Percentiles rank a stretch among this genome's conserved stretches.
These are phyloP conservation scores for Thecophora atra DNA, from an alignment of 2,888 invertebrate genomes.

Conservation along the genomic window DNA sequence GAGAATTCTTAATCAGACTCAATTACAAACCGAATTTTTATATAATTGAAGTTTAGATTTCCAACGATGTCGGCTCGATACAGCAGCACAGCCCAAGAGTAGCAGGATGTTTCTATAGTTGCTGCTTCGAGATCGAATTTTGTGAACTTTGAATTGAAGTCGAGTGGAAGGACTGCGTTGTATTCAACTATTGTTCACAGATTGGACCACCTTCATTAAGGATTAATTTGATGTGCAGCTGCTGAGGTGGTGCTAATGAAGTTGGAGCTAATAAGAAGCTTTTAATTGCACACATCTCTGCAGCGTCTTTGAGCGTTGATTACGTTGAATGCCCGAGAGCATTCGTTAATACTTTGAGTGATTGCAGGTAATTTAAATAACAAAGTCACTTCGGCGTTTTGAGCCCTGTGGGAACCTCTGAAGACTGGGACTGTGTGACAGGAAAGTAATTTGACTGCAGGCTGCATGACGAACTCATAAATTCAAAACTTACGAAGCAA, in stretches of 20 bases:
- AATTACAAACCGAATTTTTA: too few relatives aligned
- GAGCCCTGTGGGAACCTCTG: background rate
- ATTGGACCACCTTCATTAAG: background rate
- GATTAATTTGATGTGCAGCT: background rate
- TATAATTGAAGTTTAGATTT: too few relatives aligned
- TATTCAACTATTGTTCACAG: too few relatives aligned
- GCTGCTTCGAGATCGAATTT: background rate
- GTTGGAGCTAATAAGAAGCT: constrained; percentile 13
- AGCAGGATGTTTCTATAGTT: background rate
- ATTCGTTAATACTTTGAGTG: constrained; percentile 16
- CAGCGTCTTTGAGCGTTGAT: constrained; percentile 23
- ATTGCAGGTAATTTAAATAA: background rate
- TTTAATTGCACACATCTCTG: constrained; percentile 27
- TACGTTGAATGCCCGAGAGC: constrained; percentile 23
- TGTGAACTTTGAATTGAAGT: background rate
- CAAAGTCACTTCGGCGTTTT: too few relatives aligned
- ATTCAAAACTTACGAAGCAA: constrained; percentile 15
- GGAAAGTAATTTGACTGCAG: constrained; percentile 27
- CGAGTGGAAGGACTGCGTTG: background rate
- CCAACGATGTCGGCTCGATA: too few relatives aligned
- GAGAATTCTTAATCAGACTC: too few relatives aligned
- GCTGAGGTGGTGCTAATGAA: constrained; percentile 2
- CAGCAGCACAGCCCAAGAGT: too few relatives aligned
- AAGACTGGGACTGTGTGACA: background rate
- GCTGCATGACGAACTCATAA: constrained; percentile 23